Percentiles rank a stretch among this genome's conserved stretches.
These are phyloP conservation scores for Sceloporus undulatus DNA, from an alignment of 2,113 vertebrate species.

Conservation along the genomic window DNA sequence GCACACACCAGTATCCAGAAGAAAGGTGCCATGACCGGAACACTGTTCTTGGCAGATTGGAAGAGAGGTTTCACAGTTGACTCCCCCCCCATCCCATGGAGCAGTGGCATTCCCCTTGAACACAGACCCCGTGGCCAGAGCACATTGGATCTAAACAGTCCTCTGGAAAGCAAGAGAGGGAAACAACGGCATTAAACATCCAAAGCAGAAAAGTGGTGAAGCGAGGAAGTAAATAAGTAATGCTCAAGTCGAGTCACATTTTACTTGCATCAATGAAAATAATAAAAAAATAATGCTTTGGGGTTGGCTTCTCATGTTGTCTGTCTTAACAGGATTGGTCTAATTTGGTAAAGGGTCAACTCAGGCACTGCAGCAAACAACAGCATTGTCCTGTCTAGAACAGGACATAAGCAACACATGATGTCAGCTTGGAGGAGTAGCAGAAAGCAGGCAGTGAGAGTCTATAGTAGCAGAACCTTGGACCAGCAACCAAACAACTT, in stretches of 20 bases:
- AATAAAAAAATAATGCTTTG: background rate
- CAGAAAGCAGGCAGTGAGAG: background rate
- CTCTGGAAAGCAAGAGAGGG: constrained; percentile 77
- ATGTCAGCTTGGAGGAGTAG: background rate
- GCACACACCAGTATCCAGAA: constrained; percentile 88
- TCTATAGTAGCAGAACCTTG: background rate
- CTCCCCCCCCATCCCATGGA: constrained; percentile 90
- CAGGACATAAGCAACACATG: no score
- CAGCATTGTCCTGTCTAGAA: background rate
- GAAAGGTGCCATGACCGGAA: constrained; percentile 91
- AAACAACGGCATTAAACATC: background rate
- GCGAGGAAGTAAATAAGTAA: background rate
- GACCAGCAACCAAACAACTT: no score
- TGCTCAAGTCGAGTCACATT: no score
- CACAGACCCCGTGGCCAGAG: constrained; percentile 90
- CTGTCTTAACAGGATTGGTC: no score
- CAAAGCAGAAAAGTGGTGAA: background rate
- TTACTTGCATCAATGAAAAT: no score
- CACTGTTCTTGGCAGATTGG: constrained; percentile 95
- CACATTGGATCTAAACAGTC: constrained; percentile 95
- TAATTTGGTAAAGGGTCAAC: no score
- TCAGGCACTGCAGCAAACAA: background rate
- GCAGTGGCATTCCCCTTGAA: constrained; percentile 94
- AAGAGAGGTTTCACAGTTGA: constrained; percentile 88
- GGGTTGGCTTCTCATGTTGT: background rate